Evolutionary conservation across 2,797 vertebrate genomes (phyloP), one percentile per base, ranked within the genome.

Genomic region (Rhabdomys pumilio): DNA sequence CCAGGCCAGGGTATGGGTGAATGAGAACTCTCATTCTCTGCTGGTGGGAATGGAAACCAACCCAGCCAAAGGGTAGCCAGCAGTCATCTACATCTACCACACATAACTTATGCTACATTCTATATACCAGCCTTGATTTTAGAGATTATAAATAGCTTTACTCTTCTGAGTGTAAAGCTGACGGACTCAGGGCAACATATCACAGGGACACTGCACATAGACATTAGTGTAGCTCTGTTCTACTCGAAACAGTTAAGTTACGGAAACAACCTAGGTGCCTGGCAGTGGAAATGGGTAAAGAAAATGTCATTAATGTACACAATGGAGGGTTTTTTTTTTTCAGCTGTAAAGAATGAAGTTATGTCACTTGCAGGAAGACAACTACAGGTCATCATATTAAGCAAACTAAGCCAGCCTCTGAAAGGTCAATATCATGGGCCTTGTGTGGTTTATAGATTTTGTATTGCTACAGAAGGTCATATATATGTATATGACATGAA

Each of bases 101-200:
- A 50, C 14, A 31, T 8, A 76, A 76, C 12, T 8, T 76, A 76
- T 15, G 41, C 22, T 29, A 44, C 24, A 44, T 75, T 50, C 17
- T 15, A 29, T 50, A 17, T 47, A 76, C 6, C 75, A 76, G 17
- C 24, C 75, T 76, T 76, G 7, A 15, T 17, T 50, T 6, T 47
- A 29, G 26, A 29, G 75, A 47, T 29, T 47, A 76, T 47, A 76
- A 76, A 76, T 47, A 29, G 22, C 34, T 10, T 34, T 3, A 0
- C 85, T 57, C n/a, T 55, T 9, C n/a, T 57, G 0, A 0, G 3
- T 10, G 12, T 14, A 17, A 0, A 63, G 26, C 11, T 15, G 34
- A 69, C 31, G 29, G 61, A 8, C 29, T 65, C 41, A 13, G 6
- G 4, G 12, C 44, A 65, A 3, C 3, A 14, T 29, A 67, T 24